Base-by-base conservation (phyloP, 2,113 vertebrate species). In the Cyprinodon tularosa region DNA sequence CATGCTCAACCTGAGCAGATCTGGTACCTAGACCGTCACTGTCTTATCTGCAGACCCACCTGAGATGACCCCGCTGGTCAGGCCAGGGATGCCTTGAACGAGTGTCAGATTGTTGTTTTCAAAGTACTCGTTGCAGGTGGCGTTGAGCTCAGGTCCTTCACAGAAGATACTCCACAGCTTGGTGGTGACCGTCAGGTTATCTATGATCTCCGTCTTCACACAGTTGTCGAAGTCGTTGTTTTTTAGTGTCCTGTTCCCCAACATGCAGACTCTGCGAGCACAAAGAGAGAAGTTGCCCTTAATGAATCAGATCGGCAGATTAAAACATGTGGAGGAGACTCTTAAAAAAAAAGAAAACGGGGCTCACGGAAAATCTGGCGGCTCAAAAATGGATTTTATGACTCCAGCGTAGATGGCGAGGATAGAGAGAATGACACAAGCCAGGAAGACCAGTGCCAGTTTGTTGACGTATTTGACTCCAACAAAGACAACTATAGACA, bases 391-490 rank as follows among this genome's bases (percentile, higher is more conserved):
- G 0, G 95, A 96, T 91, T 98, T 99, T 89, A 99, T 95, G 87
- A 98, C 97, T 0, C 97, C 97, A 0, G 97, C 97, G 1, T 99
- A 99, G 92, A 99, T 98, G 79, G 97, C 93, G 4, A 99, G 80
- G 77, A 99, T 98, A 77, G 97, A 99, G 39, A 99, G 96, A 79
- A 99, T 94, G 62, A 99, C 97, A 3, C 97, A 98, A 65, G 97
- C 96, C 85, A 99, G 93, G 89, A 99, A 99, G 62, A 99, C 97
- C 20, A 99, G 85, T 0, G 97, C 97, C 59, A 99, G 93, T 81
- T 98, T 99, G 93, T 99, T 99, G 82, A 99, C 97, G 2, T 99
- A 99, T 84, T 98, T 98, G 44, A 99, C 97, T 0, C 97, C 97
- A 4, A 99, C 97, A 40, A 98, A 99, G 63, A 99, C 97, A 10